phyloP scores from a whole-genome alignment of 2,113 vertebrate genomes.

The Gambusia affinis region DNA sequence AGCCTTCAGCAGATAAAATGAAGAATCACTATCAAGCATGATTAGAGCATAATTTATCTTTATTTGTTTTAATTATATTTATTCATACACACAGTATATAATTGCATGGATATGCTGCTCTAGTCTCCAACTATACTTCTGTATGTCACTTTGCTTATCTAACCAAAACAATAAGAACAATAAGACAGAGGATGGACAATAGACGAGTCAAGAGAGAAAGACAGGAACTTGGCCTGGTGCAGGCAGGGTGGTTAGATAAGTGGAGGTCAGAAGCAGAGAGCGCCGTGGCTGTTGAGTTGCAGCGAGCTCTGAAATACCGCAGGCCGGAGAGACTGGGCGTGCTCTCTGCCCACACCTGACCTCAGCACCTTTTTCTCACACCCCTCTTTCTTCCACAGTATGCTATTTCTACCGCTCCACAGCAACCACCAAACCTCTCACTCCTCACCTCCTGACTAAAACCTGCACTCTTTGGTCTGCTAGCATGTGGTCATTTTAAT shows the following conservation, averaged over 20 bases:
- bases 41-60: too few relatives aligned
- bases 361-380: slow-evolving; percentile 30
- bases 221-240: slow-evolving; percentile 34
- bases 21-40: too few relatives aligned
- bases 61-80: too few relatives aligned
- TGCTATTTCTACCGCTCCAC: neutral
- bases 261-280: slow-evolving; percentile 59
- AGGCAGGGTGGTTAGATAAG: slow-evolving; percentile 62
- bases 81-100: neutral
- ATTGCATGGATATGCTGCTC: neutral
- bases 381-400: slow-evolving; percentile 6
- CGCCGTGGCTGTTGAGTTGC: slow-evolving; percentile 50
- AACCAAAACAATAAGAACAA: neutral
- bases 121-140: slow-evolving; percentile 13
- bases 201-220: slow-evolving; percentile 20
- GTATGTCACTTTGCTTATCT: slow-evolving; percentile 9
- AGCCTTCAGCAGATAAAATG: too few relatives aligned
- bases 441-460: neutral
- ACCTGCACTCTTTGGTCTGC: neutral
- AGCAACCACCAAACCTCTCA: neutral
- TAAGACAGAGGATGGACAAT: slow-evolving; percentile 13
- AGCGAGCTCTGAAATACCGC: slow-evolving; percentile 69
- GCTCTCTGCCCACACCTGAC: slow-evolving; percentile 49
- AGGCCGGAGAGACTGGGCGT: slow-evolving; percentile 38
- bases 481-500: neutral